A percentile compares a stretch with the other conserved stretches of the same genome.
Conservation (phyloP, 2,888 invertebrate genomes). For the Drosophila robusta region DNA sequence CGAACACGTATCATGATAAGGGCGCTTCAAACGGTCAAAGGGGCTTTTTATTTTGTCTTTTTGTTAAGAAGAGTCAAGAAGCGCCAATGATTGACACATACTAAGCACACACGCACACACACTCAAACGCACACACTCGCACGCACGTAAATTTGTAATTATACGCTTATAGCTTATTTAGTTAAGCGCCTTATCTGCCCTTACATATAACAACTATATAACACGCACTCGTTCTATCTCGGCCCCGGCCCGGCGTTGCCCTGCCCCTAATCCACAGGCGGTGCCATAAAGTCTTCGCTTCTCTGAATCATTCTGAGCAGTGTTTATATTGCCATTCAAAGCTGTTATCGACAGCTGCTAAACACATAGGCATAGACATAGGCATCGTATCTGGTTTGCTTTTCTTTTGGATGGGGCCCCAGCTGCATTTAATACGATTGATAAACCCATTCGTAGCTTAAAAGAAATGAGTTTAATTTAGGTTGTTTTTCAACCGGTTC, state of each 20-base stretch:
- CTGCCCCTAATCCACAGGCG: constrained; percentile 2
- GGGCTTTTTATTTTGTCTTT: constrained; percentile 28
- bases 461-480: too few relatives aligned
- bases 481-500: too few relatives aligned
- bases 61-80: constrained; percentile 12
- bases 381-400: neutral
- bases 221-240: constrained; percentile 9
- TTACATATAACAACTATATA: neutral
- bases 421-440: neutral
- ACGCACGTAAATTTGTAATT: neutral
- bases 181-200: constrained; percentile 13
- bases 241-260: neutral
- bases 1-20: constrained; percentile 58
- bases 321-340: neutral
- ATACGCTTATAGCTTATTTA: constrained; percentile 2
- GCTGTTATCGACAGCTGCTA: neutral
- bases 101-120: neutral
- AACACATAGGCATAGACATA: neutral
- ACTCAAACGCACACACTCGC: constrained; percentile 9
- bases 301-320: neutral
- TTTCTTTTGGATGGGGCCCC: too few relatives aligned
- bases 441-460: neutral
- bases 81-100: constrained; percentile 46
- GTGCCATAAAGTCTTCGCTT: constrained; percentile 2
- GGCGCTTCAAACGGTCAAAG: constrained; percentile 33